Evolutionary conservation across 2,113 vertebrate species (phyloP), one percentile per base, ranked within the genome.

Genomic region (Todiramphus saurophagus): DNA sequence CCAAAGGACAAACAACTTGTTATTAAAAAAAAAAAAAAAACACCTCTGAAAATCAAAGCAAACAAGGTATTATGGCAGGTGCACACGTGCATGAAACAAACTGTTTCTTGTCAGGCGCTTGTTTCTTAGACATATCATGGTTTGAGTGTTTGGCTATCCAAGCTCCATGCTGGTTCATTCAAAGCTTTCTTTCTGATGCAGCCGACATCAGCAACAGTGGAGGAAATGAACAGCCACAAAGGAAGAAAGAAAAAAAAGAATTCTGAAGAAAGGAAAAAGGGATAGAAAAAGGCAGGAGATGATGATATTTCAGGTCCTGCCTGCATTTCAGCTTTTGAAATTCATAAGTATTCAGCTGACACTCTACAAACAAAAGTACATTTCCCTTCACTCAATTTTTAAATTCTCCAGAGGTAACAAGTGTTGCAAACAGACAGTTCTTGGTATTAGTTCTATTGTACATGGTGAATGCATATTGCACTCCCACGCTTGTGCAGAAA

Each of bases 361-460:
- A 43, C 48, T 90, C 81, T 74, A 64, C 50, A 78, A 89, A 92
- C 82, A 91, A 58, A 79, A 80, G 78, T 39, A 72, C 56, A 27
- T 75, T 96, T 93, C 39, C 62, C 27, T 73, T 85, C 62, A 76
- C 85, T 94, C 67, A 48, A 7, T 66, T 83, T 90, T 75, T 73
- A 30, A 79, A 92, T 88, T 92, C 85, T 87, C 70, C 70, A 73
- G 88, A 79, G 85, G 70, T 76, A 88, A 46, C 20, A 73, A 94
- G 56, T 48, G n/a, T 44, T 83, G 74, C 82, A 85, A 90, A 87
- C 56, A 76, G 84, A n/a, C 62, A 90, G 51, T 79, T 93, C 44
- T 46, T 87, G 53, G 67, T 43, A 80, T 91, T 79, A 76, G 75
- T n/a, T 83, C 94, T 53, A 35, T 85, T 96, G 78, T 90, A 35